Conservation (phyloP, 2,113 vertebrate species). For the Pedionomus torquatus region DNA sequence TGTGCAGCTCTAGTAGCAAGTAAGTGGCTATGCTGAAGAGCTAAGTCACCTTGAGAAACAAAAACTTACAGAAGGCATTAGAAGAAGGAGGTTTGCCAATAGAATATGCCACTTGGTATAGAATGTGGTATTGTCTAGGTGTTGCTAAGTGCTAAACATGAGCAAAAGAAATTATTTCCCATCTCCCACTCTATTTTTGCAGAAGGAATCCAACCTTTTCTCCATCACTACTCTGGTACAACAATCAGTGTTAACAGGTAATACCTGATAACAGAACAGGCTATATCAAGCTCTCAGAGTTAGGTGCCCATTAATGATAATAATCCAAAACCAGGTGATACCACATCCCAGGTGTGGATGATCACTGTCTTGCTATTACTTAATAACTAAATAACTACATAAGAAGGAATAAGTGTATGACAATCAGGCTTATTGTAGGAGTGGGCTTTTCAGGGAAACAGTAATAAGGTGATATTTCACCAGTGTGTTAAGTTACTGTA, state of each 20-base stretch:
- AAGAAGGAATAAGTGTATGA: background rate
- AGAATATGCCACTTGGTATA: background rate
- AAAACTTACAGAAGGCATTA: background rate
- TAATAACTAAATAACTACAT: background rate
- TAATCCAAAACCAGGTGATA: background rate
- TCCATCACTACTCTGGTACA: background rate
- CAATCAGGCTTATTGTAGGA: background rate
- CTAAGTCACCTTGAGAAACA: background rate
- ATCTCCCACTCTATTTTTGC: background rate
- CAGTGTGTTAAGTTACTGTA: background rate
- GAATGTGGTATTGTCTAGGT: background rate
- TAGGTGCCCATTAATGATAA: background rate
- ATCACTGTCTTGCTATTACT: background rate
- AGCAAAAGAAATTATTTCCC: background rate
- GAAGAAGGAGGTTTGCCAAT: background rate
- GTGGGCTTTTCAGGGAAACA: background rate
- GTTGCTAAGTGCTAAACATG: background rate
- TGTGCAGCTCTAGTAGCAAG: background rate
- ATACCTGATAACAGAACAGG: background rate
- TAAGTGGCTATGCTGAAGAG: background rate
- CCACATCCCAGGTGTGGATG: background rate
- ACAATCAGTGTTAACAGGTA: background rate
- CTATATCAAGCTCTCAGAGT: background rate
- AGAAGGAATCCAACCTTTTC: background rate
- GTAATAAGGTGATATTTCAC: background rate